Percentiles rank a stretch among this genome's conserved stretches.
These are phyloP conservation scores for Canis aureus DNA, from an alignment of 2,113 vertebrate genomes.

Conservation along the genomic window DNA sequence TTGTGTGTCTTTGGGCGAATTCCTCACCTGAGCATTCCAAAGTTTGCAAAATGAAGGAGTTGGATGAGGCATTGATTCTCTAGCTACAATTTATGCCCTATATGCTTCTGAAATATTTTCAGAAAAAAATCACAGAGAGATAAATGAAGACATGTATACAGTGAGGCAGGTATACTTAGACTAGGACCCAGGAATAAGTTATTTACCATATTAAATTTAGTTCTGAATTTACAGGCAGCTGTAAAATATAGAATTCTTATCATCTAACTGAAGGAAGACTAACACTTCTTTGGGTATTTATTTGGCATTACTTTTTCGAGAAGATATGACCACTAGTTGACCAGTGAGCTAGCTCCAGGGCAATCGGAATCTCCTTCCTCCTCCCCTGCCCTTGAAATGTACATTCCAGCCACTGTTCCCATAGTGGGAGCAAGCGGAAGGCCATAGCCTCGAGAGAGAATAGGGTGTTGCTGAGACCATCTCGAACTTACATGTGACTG, in stretches of 20 bases:
- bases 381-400: not conserved
- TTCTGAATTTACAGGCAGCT: slow-evolving; percentile 31
- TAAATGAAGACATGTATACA: not conserved
- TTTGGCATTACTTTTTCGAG: not conserved
- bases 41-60: not conserved
- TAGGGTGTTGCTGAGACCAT: not conserved
- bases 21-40: not conserved
- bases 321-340: not conserved
- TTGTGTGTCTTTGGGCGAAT: not conserved
- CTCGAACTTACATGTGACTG: not conserved
- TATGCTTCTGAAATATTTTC: not conserved
- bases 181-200: slow-evolving; percentile 15
- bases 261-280: not conserved
- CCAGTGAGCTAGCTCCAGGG: not conserved
- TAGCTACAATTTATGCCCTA: not conserved
- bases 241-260: not conserved
- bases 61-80: not conserved
- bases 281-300: not conserved
- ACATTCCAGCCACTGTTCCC: not conserved
- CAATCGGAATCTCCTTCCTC: not conserved
- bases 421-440: not conserved
- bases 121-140: slow-evolving; percentile 35
- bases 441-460: not conserved
- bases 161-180: not conserved
- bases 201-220: slow-evolving; percentile 24